Evolutionary conservation across 2,113 vertebrate genomes (phyloP), one percentile per base, ranked within the genome.

Genomic region (Vimba vimba): DNA sequence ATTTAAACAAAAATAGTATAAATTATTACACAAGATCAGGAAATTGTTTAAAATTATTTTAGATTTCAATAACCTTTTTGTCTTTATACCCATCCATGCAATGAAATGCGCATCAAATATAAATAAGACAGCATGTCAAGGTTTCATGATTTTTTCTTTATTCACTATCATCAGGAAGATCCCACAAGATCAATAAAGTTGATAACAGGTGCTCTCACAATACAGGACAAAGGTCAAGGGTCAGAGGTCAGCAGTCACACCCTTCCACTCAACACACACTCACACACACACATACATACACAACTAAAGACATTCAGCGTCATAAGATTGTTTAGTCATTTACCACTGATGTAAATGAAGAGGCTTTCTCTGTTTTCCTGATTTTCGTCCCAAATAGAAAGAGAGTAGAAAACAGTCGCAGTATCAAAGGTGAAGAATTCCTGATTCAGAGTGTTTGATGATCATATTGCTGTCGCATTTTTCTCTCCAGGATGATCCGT

Each of bases 371-470:
- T 55, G 30, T 75, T 75, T 59, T 43, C 60, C 45, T 82, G 80
- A 68, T 23, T 68, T 73, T 59, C 21, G 92, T 91, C 91, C 94
- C 88, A n/a, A 84, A 91, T 94, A 94, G 90, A 95, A 95, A 94
- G 92, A 94, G 93, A 94, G 92, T 95, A 95, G 93, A 94, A 95
- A 95, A 95, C 88, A 92, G 92, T 90, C 89, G 89, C 90, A 88
- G 91, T 93, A 94, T 93, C 89, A 95, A 91, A 95, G 94, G 92
- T 91, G 93, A 93, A 91, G 88, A 92, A 92, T 95, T 95, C 94
- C 95, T 95, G 95, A 95, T 93, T 93, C 93, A 74, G 81, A 80
- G 85, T 74, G 75, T 90, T 89, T 92, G 90, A 91, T 91, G 89
- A 90, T 91, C 90, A 91, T 92, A 91, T 89, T 91, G 91, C 91